Percentiles rank a stretch among this genome's conserved stretches.
Evolutionary conservation across 1,140 invertebrate genomes (phyloP).

Genomic region (Lordiphosa clarofinis): DNA sequence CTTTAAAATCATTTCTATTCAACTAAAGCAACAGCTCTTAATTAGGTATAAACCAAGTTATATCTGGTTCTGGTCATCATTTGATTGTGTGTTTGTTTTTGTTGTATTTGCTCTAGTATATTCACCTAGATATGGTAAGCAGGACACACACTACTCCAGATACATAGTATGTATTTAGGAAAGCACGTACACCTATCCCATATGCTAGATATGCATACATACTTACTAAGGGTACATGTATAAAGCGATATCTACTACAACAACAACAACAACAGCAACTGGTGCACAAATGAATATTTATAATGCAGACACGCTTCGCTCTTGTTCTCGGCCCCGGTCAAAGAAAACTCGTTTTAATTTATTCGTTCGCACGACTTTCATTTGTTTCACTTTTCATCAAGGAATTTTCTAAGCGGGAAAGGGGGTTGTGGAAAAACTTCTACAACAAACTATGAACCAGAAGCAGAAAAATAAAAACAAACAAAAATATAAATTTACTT

Average conservation of each 20-base stretch:
- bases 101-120: neutral
- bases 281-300: constrained; percentile 68
- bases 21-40: constrained; percentile 2
- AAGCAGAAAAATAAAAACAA: neutral
- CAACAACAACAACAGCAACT: constrained; percentile 25
- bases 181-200: neutral
- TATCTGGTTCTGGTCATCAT: too few species aligned
- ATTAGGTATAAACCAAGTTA: too few species aligned
- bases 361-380: constrained; percentile 69
- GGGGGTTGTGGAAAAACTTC: constrained; percentile 17
- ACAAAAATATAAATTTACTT: constrained; percentile 1
- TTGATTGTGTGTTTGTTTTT: neutral
- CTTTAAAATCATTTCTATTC: neutral
- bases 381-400: constrained; percentile 65
- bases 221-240: constrained; percentile 4
- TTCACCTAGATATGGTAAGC: too few species aligned
- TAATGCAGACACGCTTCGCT: constrained; percentile 22
- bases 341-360: constrained; percentile 59
- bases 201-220: too few species aligned
- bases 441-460: neutral
- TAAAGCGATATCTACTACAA: constrained; percentile 4
- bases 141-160: constrained; percentile 2
- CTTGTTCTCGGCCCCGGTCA: constrained; percentile 28
- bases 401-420: constrained; percentile 32
- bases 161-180: constrained; percentile 5